These are phyloP conservation scores for Ophraella communa DNA, from an alignment of 2,888 invertebrate species.

Conservation along the genomic window DNA sequence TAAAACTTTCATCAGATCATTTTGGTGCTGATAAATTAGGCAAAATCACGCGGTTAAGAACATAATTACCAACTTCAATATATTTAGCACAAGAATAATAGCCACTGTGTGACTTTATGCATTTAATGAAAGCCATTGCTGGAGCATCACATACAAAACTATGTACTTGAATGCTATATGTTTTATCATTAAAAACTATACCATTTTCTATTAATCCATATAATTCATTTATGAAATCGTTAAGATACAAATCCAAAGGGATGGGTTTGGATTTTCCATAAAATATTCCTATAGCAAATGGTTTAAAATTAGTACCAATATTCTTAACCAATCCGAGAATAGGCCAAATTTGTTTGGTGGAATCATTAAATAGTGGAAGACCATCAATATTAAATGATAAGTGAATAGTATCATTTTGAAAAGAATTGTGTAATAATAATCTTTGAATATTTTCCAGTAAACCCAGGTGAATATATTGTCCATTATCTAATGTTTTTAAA, in stretches of 20 bases:
- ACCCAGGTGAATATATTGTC: not conserved
- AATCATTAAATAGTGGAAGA: slow-evolving; percentile 20
- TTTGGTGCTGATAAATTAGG: too few species aligned
- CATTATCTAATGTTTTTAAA: not conserved
- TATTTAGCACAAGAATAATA: not conserved
- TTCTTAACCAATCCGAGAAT: slow-evolving; percentile 15
- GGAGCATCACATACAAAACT: not conserved
- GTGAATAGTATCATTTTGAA: not conserved
- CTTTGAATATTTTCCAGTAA: not conserved
- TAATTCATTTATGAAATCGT: not conserved
- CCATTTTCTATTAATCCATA: not conserved
- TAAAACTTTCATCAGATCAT: too few species aligned
- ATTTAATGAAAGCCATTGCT: not conserved
- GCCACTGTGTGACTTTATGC: not conserved
- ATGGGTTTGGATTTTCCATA: slow-evolving; percentile 18
- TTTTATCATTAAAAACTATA: too few species aligned
- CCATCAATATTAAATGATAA: slow-evolving; percentile 25
- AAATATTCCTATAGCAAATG: slow-evolving; percentile 21
- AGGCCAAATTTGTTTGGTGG: slow-evolving; percentile 20
- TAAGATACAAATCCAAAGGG: slow-evolving; percentile 9
- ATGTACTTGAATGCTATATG: not conserved
- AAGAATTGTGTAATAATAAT: not conserved
- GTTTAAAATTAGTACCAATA: slow-evolving; percentile 8
- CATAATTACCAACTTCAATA: too few species aligned
- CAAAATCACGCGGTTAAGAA: too few species aligned